Evolutionary conservation across 2,888 invertebrate species (phyloP).

Genomic region (Tribolium freemani): DNA sequence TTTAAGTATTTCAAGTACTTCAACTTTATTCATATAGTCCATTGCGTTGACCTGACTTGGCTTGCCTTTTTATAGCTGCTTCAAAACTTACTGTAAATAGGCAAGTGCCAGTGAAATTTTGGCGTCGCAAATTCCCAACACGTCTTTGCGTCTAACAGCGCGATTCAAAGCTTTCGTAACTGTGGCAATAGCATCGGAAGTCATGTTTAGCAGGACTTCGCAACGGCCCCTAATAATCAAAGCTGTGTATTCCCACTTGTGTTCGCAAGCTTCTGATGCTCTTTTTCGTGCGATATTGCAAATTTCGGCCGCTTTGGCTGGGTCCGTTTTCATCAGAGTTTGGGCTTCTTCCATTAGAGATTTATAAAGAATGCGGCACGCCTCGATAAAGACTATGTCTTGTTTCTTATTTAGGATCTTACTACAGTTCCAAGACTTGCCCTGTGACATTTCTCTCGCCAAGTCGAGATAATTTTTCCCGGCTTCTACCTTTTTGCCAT

Average conservation of each 20-base stretch:
- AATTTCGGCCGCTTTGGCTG: slow-evolving; percentile 68
- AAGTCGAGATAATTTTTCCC: slow-evolving; percentile 56
- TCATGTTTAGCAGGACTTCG: slow-evolving; percentile 69
- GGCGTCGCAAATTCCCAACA: slow-evolving; percentile 70
- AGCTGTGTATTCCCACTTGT: slow-evolving; percentile 69
- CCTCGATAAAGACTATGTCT: slow-evolving; percentile 67
- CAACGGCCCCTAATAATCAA: slow-evolving; percentile 71
- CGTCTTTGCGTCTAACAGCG: slow-evolving; percentile 63
- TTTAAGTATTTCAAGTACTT: too few species aligned
- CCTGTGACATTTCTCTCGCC: slow-evolving; percentile 54
- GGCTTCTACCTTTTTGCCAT: slow-evolving; percentile 63
- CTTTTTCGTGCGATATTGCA: slow-evolving; percentile 70
- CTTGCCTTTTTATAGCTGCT: too few species aligned
- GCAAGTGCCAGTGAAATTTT: slow-evolving; percentile 72
- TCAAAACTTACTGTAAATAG: slow-evolving; percentile 68
- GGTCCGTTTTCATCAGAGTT: slow-evolving; percentile 63
- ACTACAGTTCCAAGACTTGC: slow-evolving; percentile 66
- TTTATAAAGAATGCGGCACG: slow-evolving; percentile 68
- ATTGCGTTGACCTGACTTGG: too few species aligned
- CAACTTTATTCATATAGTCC: too few species aligned
- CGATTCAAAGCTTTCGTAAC: slow-evolving; percentile 70
- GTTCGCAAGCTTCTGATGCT: slow-evolving; percentile 70
- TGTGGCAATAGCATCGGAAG: slow-evolving; percentile 70
- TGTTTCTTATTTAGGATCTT: slow-evolving; percentile 53
- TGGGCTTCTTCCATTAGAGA: slow-evolving; percentile 67